These are phyloP conservation scores for Pseudocheirus occidentalis DNA, from an alignment of 2,797 vertebrate genomes.

Conservation along the genomic window DNA sequence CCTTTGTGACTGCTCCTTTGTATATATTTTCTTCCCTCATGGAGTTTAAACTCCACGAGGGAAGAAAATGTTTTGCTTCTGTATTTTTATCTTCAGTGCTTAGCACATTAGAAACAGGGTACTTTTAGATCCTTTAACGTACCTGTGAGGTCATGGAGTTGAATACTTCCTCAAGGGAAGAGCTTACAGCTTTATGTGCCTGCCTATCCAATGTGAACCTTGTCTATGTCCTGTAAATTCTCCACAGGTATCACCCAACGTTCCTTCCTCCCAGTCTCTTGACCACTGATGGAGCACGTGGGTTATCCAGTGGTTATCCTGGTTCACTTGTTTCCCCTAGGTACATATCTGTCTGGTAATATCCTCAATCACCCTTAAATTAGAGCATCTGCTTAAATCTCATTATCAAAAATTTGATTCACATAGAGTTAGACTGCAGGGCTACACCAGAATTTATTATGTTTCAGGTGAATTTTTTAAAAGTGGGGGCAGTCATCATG, in stretches of 20 bases:
- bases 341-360: neutral
- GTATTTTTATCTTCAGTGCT: no score
- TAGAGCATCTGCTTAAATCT: slow-evolving; percentile 26
- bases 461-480: neutral
- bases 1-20: no score
- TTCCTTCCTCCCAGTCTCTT: neutral
- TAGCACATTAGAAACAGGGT: neutral
- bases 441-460: neutral
- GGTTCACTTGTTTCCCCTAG: neutral
- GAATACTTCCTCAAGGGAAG: neutral
- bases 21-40: no score
- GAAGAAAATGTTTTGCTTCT: no score
- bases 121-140: neutral
- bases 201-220: neutral
- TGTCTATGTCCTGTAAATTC: neutral
- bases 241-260: neutral
- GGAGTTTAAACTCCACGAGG: no score
- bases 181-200: neutral
- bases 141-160: neutral
- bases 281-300: neutral
- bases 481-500: neutral
- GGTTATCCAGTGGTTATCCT: neutral
- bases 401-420: slow-evolving; percentile 10
- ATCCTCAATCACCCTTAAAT: slow-evolving; percentile 2
- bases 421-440: neutral